phyloP scores from a whole-genome alignment of 2,888 invertebrate species.

The Pseudoips prasinana region DNA sequence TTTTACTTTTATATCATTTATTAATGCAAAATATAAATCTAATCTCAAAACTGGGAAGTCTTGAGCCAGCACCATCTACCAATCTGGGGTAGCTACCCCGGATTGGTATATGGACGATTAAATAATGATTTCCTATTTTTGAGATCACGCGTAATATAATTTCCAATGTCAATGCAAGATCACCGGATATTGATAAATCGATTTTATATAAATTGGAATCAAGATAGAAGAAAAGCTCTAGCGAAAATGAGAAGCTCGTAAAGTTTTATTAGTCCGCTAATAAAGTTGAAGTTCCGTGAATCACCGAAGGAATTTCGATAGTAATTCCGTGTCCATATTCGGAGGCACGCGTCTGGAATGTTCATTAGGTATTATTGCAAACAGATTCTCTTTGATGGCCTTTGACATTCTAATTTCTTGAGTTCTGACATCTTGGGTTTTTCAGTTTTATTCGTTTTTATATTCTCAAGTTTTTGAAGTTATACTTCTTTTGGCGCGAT shows the following conservation, averaged over 20 bases:
- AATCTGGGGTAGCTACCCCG: too few relatives aligned
- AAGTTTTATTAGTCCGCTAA: conserved; percentile 46
- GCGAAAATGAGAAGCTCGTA: conserved; percentile 36
- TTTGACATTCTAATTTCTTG: conserved; percentile 26
- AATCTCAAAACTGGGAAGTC: too few relatives aligned
- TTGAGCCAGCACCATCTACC: too few relatives aligned
- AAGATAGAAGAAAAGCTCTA: conserved; percentile 21
- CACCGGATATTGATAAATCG: conserved; percentile 28
- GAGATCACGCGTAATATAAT: background rate
- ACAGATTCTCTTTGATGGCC: conserved; percentile 39
- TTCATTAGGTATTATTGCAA: conserved; percentile 36
- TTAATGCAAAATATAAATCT: too few relatives aligned
- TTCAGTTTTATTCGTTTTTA: background rate
- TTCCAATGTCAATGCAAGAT: conserved; percentile 5
- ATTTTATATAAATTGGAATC: conserved; percentile 29
- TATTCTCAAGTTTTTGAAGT: too few relatives aligned
- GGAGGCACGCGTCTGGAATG: conserved; percentile 46
- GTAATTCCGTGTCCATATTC: conserved; percentile 58
- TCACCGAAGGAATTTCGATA: conserved; percentile 34
- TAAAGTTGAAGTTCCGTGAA: conserved; percentile 42
- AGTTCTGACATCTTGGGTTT: conserved; percentile 11
- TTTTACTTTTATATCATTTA: too few relatives aligned
- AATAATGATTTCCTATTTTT: too few relatives aligned
- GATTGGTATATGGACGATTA: too few relatives aligned
- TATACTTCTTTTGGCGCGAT: too few relatives aligned